Base-by-base conservation (phyloP, 2,797 vertebrate genomes). In the Lophius americanus region DNA sequence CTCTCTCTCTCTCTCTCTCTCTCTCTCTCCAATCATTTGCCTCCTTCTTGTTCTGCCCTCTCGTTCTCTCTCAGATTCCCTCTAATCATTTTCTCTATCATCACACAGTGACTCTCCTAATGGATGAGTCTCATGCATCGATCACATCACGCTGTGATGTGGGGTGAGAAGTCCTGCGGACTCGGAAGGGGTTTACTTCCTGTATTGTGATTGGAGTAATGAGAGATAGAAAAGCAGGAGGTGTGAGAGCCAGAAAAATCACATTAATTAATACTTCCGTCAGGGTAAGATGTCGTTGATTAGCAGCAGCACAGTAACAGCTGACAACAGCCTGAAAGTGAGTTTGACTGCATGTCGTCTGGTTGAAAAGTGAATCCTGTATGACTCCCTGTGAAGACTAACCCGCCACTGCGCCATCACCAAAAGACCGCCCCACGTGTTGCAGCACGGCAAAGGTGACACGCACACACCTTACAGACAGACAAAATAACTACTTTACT, bases 61-160 rank as follows among this genome's bases (percentile, higher is more conserved):
- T 64, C 58, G 56, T 13, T 66, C 52, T 64, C 51, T 44, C 48
- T 52, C 13, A 54, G 9, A 66, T 49, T 52, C 6, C 0, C 52
- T 7, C 35, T 63, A 43, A 78, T 77, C 70, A 23, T 23, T 23
- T 23, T 23, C 23, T 23, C 23, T 23, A 55, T 66, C 58, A 38
- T 38, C 10, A 56, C 39, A 55, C 50, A 58, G 76, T 81, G 64
- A 39, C 73, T 73, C 65, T 68, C 49, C 54, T 66, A 75, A 82
- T 81, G 61, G 66, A 60, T 46, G 72, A 76, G 74, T 78, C 56
- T 60, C 43, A 14, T 36, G 6, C 64, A 52, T 62, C 53, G 33
- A 14, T 68, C 52, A 57, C 71, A 67, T 59, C 39, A 49, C 35
- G 11, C 7, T 7, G 36, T 47, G 38, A 13, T 10, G 9, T 8